phyloP scores from a whole-genome alignment of 2,888 invertebrate genomes.

The Lepas anatifera region DNA sequence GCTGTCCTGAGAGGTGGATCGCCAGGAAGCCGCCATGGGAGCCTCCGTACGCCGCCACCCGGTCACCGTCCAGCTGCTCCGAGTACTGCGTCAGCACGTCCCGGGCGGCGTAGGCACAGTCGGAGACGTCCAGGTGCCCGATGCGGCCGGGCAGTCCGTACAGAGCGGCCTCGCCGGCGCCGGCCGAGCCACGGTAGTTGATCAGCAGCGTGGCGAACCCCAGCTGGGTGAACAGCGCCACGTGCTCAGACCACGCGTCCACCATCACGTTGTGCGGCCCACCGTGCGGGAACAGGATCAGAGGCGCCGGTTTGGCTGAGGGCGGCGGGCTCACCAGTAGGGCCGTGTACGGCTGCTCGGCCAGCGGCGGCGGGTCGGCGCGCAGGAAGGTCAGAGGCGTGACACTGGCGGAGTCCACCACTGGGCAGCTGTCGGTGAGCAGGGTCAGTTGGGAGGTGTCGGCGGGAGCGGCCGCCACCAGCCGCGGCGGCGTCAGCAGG shows the following conservation, averaged over 20 bases:
- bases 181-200: conserved; percentile 66
- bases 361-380: not conserved
- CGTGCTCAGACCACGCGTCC: conserved; percentile 48
- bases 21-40: conserved; percentile 86
- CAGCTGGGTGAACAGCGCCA: conserved; percentile 46
- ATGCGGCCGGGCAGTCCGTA: conserved; percentile 55
- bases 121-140: conserved; percentile 65
- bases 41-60: conserved; percentile 60
- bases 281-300: conserved; percentile 68
- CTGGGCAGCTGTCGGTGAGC: not conserved
- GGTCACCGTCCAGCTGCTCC: conserved; percentile 42
- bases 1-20: conserved; percentile 68
- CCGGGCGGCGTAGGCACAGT: conserved; percentile 53
- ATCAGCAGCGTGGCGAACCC: conserved; percentile 52
- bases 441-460: not conserved
- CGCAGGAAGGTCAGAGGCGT: not conserved
- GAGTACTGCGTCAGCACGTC: not conserved
- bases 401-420: not conserved
- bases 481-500: not conserved
- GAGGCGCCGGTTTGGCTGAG: conserved; percentile 37
- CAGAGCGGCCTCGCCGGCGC: conserved; percentile 60
- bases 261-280: conserved; percentile 61
- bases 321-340: not conserved
- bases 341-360: not conserved
- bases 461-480: not conserved